A percentile compares a stretch with the other conserved stretches of the same genome.
phyloP scores from a whole-genome alignment of 1,140 invertebrate species.

The Campodea augens region DNA sequence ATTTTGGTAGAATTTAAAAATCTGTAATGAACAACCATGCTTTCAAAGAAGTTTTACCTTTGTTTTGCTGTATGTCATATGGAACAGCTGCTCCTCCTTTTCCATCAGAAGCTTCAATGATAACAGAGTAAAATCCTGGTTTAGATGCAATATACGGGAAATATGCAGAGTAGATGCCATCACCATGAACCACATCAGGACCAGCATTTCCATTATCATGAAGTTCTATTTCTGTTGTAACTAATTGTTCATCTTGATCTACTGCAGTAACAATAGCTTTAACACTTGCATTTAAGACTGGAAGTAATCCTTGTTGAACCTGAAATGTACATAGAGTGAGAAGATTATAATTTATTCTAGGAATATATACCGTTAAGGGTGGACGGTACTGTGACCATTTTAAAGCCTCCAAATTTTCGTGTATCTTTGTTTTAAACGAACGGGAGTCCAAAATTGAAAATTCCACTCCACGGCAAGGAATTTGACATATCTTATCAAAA shows the following conservation, averaged over 20 bases:
- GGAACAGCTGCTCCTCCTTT: slow-evolving; percentile 16
- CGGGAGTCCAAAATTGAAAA: too few species aligned
- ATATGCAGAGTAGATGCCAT: slow-evolving; percentile 19
- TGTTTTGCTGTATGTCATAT: too few species aligned
- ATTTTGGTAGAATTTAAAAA: too few species aligned
- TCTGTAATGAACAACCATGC: too few species aligned
- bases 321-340: slow-evolving; percentile 13
- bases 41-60: too few species aligned
- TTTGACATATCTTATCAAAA: too few species aligned
- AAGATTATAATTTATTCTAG: too few species aligned
- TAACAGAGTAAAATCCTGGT: slow-evolving; percentile 17
- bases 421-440: too few species aligned
- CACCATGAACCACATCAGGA: slow-evolving; percentile 16
- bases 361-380: too few species aligned
- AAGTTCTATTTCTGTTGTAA: slow-evolving; percentile 1
- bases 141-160: slow-evolving; percentile 18
- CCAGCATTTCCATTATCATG: slow-evolving; percentile 7
- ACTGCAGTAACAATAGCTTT: slow-evolving; percentile 12
- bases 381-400: too few species aligned
- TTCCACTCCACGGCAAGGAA: too few species aligned
- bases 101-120: slow-evolving; percentile 15
- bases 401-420: too few species aligned
- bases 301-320: slow-evolving; percentile 13
- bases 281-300: slow-evolving; percentile 16
- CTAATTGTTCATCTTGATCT: slow-evolving; percentile 8